A percentile compares a stretch with the other conserved stretches of the same genome.
Evolutionary conservation across 53 echinoderm and acorn worm species (phyloP).

Genomic region (Stichopus horrens): DNA sequence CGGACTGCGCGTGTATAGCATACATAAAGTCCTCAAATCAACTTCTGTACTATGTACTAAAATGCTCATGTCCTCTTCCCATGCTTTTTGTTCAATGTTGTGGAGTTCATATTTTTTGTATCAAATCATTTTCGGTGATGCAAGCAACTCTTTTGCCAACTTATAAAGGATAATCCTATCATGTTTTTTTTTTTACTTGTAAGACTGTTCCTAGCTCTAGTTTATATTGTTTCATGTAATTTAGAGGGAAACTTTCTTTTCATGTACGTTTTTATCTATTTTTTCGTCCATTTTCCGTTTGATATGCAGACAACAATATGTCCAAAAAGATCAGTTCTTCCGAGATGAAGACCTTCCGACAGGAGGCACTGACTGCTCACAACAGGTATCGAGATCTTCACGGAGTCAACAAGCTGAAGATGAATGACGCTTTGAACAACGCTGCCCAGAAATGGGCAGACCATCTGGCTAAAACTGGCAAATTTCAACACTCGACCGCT

Average conservation of each 20-base stretch:
- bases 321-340: conserved; percentile 53
- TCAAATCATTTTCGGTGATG: not conserved
- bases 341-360: conserved; percentile 72
- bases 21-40: too few relatives aligned
- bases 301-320: conserved; percentile 43
- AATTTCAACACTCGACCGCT: conserved; percentile 69
- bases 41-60: too few relatives aligned
- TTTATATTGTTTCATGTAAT: too few relatives aligned
- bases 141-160: not conserved
- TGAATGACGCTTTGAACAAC: conserved; percentile 63
- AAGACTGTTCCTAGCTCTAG: too few relatives aligned
- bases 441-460: conserved; percentile 90
- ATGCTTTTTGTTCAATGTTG: too few relatives aligned
- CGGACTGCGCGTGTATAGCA: too few relatives aligned
- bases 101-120: too few relatives aligned
- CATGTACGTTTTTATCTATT: too few relatives aligned
- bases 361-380: conserved; percentile 77
- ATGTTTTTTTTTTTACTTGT: too few relatives aligned
- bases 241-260: too few relatives aligned
- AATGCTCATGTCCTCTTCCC: too few relatives aligned
- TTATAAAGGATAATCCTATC: too few relatives aligned
- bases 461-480: conserved; percentile 63
- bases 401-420: conserved; percentile 64
- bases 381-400: conserved; percentile 75
- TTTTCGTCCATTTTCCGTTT: not conserved